These are phyloP conservation scores for Acleris laterana DNA, from an alignment of 2,888 invertebrate genomes.

Conservation along the genomic window DNA sequence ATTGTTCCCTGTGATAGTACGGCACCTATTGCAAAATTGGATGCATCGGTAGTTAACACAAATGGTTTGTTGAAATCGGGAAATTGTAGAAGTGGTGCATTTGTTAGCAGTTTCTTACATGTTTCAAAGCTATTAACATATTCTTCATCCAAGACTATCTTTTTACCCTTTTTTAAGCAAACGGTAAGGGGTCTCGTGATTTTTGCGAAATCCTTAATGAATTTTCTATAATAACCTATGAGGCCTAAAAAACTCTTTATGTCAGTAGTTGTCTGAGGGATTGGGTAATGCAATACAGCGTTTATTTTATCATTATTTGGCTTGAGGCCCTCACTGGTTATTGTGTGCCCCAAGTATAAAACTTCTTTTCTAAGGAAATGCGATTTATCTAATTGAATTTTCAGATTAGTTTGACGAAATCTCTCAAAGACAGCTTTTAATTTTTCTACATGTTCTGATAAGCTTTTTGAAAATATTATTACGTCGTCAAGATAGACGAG, in stretches of 20 bases:
- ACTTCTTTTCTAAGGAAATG: slow-evolving; percentile 44
- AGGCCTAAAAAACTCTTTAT: slow-evolving; percentile 55
- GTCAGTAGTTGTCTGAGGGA: slow-evolving; percentile 43
- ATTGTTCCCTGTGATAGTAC: slow-evolving; percentile 37
- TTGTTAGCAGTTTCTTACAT: slow-evolving; percentile 41
- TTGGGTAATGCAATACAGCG: slow-evolving; percentile 44
- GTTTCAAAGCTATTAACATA: slow-evolving; percentile 40
- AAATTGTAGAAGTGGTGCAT: slow-evolving; percentile 53
- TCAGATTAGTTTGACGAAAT: slow-evolving; percentile 42
- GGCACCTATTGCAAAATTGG: slow-evolving; percentile 35
- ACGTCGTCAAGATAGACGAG: slow-evolving; percentile 57
- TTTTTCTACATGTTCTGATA: slow-evolving; percentile 42
- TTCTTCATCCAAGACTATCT: slow-evolving; percentile 33
- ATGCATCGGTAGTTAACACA: background rate
- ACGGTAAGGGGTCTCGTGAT: slow-evolving; percentile 4
- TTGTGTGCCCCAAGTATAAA: slow-evolving; percentile 41
- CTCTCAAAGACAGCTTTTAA: slow-evolving; percentile 41
- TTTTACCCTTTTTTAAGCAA: slow-evolving; percentile 38
- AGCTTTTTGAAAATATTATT: slow-evolving; percentile 46
- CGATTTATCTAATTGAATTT: slow-evolving; percentile 42
- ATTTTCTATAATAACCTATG: too few species aligned
- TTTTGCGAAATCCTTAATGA: background rate
- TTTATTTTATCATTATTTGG: slow-evolving; percentile 40
- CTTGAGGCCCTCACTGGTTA: slow-evolving; percentile 33
- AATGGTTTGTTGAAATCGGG: slow-evolving; percentile 49